A percentile compares a stretch with the other conserved stretches of the same genome.
Conservation (phyloP, 2,113 vertebrate genomes). For the Nerophis lumbriciformis region DNA sequence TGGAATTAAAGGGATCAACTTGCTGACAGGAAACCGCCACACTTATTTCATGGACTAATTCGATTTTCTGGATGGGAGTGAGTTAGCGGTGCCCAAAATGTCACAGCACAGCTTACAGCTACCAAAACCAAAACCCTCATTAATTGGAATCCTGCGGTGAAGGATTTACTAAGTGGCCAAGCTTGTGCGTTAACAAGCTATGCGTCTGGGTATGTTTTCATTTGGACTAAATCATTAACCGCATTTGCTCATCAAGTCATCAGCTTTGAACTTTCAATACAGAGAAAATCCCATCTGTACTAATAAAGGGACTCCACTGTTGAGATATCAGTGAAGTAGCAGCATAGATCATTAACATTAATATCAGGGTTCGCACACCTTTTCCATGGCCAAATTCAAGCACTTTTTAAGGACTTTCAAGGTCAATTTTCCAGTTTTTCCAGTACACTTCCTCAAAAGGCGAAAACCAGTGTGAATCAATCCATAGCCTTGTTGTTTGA, state of each 20-base stretch:
- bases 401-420: too few species aligned
- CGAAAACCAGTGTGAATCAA: too few species aligned
- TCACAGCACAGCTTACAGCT: constrained; percentile 22
- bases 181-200: constrained; percentile 17
- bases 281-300: background rate
- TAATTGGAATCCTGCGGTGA: constrained; percentile 23
- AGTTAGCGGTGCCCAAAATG: constrained; percentile 15
- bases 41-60: background rate
- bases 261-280: constrained; percentile 3
- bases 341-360: too few species aligned
- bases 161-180: constrained; percentile 34
- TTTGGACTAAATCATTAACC: background rate
- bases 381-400: too few species aligned
- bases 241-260: constrained; percentile 3
- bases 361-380: too few species aligned
- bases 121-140: constrained; percentile 34
- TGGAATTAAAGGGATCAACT: too few species aligned
- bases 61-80: constrained; percentile 7
- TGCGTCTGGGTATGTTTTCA: constrained; percentile 1
- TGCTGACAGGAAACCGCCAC: too few species aligned
- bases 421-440: too few species aligned
- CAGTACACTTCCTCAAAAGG: too few species aligned
- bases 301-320: too few species aligned
- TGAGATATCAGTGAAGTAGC: too few species aligned
- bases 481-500: too few species aligned